Base-by-base conservation (phyloP, 2,113 vertebrate genomes). In the Odontophorus gujanensis region DNA sequence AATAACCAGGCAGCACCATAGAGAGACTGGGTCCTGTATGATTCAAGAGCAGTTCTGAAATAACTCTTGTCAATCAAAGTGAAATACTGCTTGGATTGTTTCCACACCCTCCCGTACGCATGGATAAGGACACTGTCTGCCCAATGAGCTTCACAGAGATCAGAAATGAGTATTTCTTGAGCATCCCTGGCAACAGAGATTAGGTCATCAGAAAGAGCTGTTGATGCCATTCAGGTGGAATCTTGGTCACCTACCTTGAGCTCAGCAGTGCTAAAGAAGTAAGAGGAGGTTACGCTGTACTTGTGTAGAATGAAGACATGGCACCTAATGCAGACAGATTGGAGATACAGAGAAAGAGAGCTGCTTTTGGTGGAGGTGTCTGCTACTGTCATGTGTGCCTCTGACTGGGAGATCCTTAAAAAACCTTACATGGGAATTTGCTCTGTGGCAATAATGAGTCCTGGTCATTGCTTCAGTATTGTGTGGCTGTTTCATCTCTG, bases 111-210 rank as follows among this genome's bases (percentile, higher is more conserved):
- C 20, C 34, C 6, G 0, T 42, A 16, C 19, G 50, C 9, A 11
- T 1, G 1, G 1, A 0, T 67, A 12, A 38, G 36, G 7, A 7
- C 20, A 0, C 17, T 82, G 36, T 68, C 83, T 10, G 59, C 8
- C 20, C 19, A 47, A 34, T 20, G 47, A 38, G 40, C 82, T 89
- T 55, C 36, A 63, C 24, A 13, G 71, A 59, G 45, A 58, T 81
- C 58, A 82, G 75, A 81, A 61, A 48, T 19, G 26, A 48, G 79
- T 89, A 48, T 57, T 81, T 45, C 13, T 81, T 1, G 2, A 45
- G 30, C 17, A 36, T 67, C 42, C 65, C 57, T 75, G 58, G 13
- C 53, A 80, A 6, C 3, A 2, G 16, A 19, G 32, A 25, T 71
- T 28, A 0, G 5, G 76, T 32, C 43, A 4, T 17, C 38, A 62